Base-by-base conservation (phyloP, 2,113 vertebrate genomes). In the Odontesthes bonariensis region DNA sequence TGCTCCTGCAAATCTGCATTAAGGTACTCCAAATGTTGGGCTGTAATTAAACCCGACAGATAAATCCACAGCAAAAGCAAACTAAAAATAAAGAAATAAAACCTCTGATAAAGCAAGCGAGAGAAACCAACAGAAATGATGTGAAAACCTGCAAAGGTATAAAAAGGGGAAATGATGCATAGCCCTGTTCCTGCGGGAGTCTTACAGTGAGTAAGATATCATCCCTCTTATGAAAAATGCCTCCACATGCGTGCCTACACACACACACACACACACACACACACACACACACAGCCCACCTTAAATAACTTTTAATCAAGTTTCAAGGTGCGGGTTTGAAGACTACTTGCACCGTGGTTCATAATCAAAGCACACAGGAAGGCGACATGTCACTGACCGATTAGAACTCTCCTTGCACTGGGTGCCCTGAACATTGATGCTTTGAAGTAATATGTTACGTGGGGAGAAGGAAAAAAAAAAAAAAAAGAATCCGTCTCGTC, bases 251-350 rank as follows among this genome's bases (percentile, higher is more conserved):
- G 11, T 51, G 22, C 40, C 16, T 46, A 14, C 46, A 1, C 32
- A 49, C 40, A 49, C 61, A 32, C 22, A 17, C 22, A 11, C 33
- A 2, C 66, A 6, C 53, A 49, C 60, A 42, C 59, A 49, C 57
- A 27, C 57, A 17, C 40, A 8, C 54, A 23, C 61, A 46, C 64
- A 66, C 40, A 56, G 16, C 49, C 58, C 27, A 56, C 90, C 81
- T 86, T 89, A 88, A 92, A 91, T 90, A 89, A 90, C 88, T 86
- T 91, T 89, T 89, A 91, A 92, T 92, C 86, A 91, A 78, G 87
- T 87, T 87, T 74, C 82, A 81, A 81, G 69, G 77, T 83, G 76
- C 72, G 75, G 77, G 69, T 86, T 86, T 86, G 19, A 42, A 73
- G 64, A 73, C 69, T 66, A 77, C 85, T 85, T 78, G 64, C 74